phyloP scores from a whole-genome alignment of 2,113 vertebrate genomes.

The Macrotus californicus region DNA sequence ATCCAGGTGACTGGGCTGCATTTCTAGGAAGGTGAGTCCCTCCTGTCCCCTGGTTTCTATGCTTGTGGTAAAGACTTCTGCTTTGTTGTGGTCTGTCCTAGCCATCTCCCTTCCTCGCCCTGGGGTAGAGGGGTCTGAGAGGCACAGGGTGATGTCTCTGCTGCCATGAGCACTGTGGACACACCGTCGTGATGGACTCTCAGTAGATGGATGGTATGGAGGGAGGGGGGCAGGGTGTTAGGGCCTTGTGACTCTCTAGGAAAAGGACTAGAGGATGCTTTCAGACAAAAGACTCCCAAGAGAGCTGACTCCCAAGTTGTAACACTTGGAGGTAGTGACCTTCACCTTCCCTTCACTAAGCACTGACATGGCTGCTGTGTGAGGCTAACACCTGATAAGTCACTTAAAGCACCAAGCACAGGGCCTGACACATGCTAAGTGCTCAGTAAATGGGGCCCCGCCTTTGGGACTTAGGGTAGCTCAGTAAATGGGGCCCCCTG shows the following conservation, averaged over 20 bases:
- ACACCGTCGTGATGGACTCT: accelerated
- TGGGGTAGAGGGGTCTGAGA: not conserved
- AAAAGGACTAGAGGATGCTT: not conserved
- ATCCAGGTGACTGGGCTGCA: not conserved
- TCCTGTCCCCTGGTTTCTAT: too few relatives aligned
- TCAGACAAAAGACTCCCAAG: not conserved
- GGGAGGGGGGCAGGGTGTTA: not conserved
- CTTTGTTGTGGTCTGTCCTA: not conserved
- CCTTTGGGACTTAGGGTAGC: not conserved
- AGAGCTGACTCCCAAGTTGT: not conserved
- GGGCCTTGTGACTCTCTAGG: not conserved
- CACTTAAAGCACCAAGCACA: not conserved
- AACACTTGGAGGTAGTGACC: not conserved
- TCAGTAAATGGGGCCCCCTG: not conserved
- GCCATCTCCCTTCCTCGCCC: not conserved
- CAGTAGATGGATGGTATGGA: too few relatives aligned
- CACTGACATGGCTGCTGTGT: not conserved
- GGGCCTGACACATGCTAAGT: accelerated
- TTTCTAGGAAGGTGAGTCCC: not conserved
- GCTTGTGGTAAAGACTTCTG: not conserved
- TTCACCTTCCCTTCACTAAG: not conserved
- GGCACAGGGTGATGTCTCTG: not conserved
- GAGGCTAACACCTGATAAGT: accelerated
- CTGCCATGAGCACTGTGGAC: not conserved
- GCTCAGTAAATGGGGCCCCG: not conserved